A percentile compares a stretch with the other conserved stretches of the same genome.
These are phyloP conservation scores for Hetaerina americana DNA, from an alignment of 1,140 invertebrate genomes.

Conservation along the genomic window DNA sequence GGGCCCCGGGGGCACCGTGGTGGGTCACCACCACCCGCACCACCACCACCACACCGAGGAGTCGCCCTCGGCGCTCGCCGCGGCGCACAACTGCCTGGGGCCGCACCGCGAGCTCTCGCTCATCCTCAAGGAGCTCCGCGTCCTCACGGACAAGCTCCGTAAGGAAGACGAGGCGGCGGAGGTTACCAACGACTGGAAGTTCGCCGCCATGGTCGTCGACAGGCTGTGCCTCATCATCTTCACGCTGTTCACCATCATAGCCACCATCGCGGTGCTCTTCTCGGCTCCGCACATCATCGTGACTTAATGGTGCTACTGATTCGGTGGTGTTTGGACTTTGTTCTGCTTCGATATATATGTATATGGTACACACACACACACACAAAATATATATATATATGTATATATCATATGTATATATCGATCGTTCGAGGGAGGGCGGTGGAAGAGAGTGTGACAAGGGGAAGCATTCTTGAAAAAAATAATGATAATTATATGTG, in stretches of 20 bases:
- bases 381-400: not conserved
- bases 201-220: slow-evolving; percentile 98
- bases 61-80: slow-evolving; percentile 27
- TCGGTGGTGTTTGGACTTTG: not conserved
- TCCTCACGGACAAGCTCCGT: slow-evolving; percentile 68
- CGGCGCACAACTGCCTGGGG: slow-evolving; percentile 26
- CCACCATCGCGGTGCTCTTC: slow-evolving; percentile 84
- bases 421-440: too few relatives aligned
- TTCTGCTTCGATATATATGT: too few relatives aligned
- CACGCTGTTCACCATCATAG: slow-evolving; percentile 89
- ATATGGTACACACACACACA: not conserved
- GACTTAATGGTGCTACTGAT: not conserved
- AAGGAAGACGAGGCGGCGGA: slow-evolving; percentile 84
- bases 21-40: not conserved
- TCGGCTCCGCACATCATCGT: slow-evolving; percentile 93
- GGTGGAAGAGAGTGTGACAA: too few relatives aligned
- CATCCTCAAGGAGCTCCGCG: slow-evolving; percentile 81
- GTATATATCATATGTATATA: too few relatives aligned
- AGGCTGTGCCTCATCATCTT: slow-evolving; percentile 94
- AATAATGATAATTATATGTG: too few relatives aligned
- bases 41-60: slow-evolving; percentile 24
- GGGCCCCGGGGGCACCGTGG: slow-evolving; percentile 8
- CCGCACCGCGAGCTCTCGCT: slow-evolving; percentile 56
- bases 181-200: slow-evolving; percentile 95
- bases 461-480: too few relatives aligned